phyloP scores from a whole-genome alignment of 2,888 invertebrate genomes.

The Ophraella communa region DNA sequence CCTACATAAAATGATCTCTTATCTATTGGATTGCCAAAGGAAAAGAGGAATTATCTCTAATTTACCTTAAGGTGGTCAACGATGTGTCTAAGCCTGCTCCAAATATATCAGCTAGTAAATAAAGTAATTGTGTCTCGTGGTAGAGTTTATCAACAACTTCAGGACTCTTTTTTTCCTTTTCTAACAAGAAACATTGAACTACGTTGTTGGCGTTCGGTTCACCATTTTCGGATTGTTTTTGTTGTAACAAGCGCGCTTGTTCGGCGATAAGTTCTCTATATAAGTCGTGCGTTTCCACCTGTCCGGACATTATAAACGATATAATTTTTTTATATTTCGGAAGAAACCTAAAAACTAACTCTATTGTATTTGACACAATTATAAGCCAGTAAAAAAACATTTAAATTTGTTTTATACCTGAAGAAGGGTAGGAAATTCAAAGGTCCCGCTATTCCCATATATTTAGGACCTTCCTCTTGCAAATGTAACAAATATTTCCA shows the following conservation, averaged over 20 bases:
- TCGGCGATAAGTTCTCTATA: constrained; percentile 73
- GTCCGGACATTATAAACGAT: constrained; percentile 71
- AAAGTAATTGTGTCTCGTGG: constrained; percentile 72
- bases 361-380: too few species aligned
- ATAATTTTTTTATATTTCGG: constrained; percentile 71
- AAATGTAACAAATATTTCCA: constrained; percentile 80
- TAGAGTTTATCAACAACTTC: constrained; percentile 61
- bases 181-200: constrained; percentile 70
- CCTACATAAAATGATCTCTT: too few species aligned
- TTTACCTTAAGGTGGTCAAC: constrained; percentile 71
- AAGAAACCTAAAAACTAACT: too few species aligned
- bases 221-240: constrained; percentile 29
- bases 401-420: too few species aligned
- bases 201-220: constrained; percentile 52
- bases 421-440: constrained; percentile 80
- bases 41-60: not conserved
- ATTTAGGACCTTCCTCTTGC: constrained; percentile 84
- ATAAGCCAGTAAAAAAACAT: too few species aligned
- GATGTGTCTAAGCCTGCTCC: constrained; percentile 89
- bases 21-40: too few species aligned
- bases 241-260: constrained; percentile 43
- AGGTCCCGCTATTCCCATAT: constrained; percentile 82
- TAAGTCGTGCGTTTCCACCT: constrained; percentile 73
- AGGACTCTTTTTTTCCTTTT: constrained; percentile 63
- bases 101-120: constrained; percentile 81